A percentile compares a stretch with the other conserved stretches of the same genome.
Evolutionary conservation across 2,888 invertebrate genomes (phyloP).

Genomic region (Linnaemya vulpina): DNA sequence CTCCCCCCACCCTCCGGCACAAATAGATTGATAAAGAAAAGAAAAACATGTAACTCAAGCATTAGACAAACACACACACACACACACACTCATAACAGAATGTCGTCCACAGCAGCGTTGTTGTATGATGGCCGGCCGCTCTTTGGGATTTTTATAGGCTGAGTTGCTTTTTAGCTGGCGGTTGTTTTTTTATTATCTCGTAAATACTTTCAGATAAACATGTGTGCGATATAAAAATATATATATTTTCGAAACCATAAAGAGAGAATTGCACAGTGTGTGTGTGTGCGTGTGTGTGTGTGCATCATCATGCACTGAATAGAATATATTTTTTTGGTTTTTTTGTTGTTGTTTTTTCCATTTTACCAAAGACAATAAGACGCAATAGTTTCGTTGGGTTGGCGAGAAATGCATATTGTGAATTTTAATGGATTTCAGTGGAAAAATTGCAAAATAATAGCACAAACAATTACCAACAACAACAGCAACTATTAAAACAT

Average conservation of each 20-base stretch:
- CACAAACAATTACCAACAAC: conserved; percentile 18
- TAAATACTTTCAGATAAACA: conserved; percentile 9
- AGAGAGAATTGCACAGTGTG: conserved; percentile 21
- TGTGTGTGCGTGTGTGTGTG: too few species aligned
- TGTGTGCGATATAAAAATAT: not conserved
- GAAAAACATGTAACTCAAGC: conserved; percentile 30
- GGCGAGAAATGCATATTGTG: conserved; percentile 59
- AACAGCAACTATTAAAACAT: conserved; percentile 42
- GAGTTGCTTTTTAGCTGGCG: conserved; percentile 26
- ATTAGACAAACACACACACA: conserved; percentile 15
- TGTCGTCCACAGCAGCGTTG: not conserved
- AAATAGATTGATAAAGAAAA: not conserved
- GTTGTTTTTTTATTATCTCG: conserved; percentile 21
- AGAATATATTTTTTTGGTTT: conserved; percentile 25
- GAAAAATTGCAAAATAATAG: conserved; percentile 55
- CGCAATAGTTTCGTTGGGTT: conserved; percentile 50
- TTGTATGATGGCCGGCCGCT: conserved; percentile 12
- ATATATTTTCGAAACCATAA: not conserved
- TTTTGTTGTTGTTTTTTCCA: conserved; percentile 10
- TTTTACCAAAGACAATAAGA: conserved; percentile 61
- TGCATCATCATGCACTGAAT: conserved; percentile 36
- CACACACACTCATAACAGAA: conserved; percentile 23
- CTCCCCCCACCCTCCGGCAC: conserved; percentile 5
- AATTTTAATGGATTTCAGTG: conserved; percentile 67
- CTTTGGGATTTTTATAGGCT: conserved; percentile 53